Conservation (phyloP, 2,113 vertebrate species). For the Litocranius walleri region DNA sequence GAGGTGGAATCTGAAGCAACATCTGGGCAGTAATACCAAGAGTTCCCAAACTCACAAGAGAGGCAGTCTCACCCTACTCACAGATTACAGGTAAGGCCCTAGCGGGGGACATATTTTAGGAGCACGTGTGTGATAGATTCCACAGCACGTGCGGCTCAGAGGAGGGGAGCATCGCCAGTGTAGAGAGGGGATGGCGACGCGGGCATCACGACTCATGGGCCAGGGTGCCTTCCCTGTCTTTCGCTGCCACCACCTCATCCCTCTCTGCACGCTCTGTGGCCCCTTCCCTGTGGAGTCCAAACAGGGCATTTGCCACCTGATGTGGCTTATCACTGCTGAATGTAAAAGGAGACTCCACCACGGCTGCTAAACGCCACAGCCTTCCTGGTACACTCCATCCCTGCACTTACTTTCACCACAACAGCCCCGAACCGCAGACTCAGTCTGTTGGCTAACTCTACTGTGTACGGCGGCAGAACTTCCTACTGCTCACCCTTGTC, state of each 20-base stretch:
- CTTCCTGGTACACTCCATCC: background rate
- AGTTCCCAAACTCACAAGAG: background rate
- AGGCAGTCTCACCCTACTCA: background rate
- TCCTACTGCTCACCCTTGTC: background rate
- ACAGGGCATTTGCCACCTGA: background rate
- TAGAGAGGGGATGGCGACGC: background rate
- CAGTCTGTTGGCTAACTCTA: background rate
- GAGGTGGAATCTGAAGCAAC: background rate
- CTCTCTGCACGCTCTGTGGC: background rate
- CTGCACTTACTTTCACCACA: background rate
- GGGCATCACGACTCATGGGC: fast-evolving
- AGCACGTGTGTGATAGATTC: background rate
- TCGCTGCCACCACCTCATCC: background rate
- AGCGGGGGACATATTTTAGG: background rate
- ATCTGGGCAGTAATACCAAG: background rate
- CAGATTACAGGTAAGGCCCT: background rate
- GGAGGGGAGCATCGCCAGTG: background rate
- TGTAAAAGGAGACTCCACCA: background rate
- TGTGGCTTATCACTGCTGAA: background rate
- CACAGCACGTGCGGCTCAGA: background rate
- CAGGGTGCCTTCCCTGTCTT: background rate
- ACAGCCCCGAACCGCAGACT: background rate
- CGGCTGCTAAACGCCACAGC: background rate
- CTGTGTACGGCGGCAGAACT: background rate
- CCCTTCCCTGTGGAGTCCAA: background rate